These are phyloP conservation scores for Cyphotilapia sp. DNA, from an alignment of 2,113 vertebrate species.

Conservation along the genomic window DNA sequence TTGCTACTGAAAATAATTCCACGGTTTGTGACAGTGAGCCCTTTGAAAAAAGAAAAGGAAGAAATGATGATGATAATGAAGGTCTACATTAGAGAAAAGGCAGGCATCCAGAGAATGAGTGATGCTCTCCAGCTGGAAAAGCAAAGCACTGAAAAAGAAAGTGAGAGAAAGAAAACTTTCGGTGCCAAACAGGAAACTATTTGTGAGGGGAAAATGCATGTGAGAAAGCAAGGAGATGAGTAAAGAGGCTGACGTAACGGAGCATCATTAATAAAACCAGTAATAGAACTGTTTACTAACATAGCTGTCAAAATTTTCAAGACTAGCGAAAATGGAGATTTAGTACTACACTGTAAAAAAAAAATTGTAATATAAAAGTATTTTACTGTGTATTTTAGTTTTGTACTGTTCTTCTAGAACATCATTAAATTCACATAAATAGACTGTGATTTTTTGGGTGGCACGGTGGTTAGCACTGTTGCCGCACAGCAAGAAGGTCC, in stretches of 20 bases:
- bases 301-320: background rate
- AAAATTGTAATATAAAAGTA: no score
- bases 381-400: no score
- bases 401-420: no score
- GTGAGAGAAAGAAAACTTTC: background rate
- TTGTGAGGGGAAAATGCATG: background rate
- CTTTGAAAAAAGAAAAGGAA: background rate
- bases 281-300: background rate
- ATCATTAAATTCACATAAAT: no score
- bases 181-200: background rate
- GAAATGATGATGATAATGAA: background rate
- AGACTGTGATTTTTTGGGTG: no score
- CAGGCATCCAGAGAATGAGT: background rate
- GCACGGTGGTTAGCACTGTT: no score
- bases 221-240: background rate
- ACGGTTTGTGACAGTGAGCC: background rate
- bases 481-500: no score
- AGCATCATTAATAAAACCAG: background rate
- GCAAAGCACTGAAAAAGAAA: background rate
- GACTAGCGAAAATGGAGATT: background rate
- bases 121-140: background rate
- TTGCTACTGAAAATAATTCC: background rate
- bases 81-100: background rate
- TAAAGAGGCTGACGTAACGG: rapidly evolving
- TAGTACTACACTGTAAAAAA: no score